phyloP scores from a whole-genome alignment of 2,113 vertebrate species.

The Alectura lathami region DNA sequence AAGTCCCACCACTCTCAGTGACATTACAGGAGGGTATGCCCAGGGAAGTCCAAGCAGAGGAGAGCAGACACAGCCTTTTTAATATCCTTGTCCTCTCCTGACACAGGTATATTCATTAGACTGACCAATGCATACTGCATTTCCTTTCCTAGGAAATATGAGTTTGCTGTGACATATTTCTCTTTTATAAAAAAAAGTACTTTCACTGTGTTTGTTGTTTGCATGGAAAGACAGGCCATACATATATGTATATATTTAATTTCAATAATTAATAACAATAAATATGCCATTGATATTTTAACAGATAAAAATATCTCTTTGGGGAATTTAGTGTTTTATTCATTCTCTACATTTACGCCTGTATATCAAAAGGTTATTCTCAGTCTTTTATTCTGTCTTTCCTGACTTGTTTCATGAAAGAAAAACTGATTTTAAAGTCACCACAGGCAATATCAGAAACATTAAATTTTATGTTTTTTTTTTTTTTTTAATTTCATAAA shows the following conservation, averaged over 20 bases:
- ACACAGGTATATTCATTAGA: neutral
- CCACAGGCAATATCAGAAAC: neutral
- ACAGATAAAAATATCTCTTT: neutral
- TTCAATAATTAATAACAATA: no score
- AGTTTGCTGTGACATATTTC: neutral
- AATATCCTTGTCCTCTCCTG: neutral
- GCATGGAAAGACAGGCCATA: neutral
- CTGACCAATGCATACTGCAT: neutral
- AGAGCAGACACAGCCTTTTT: neutral
- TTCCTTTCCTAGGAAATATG: neutral
- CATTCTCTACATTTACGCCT: neutral
- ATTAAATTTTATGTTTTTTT: no score
- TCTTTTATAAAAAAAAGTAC: neutral
- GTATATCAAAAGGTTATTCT: neutral
- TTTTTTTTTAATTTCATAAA: no score
- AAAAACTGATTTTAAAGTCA: neutral
- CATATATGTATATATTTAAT: no score
- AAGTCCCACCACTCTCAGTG: neutral
- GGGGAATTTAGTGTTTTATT: neutral
- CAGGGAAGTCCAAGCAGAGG: neutral
- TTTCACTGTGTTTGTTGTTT: neutral
- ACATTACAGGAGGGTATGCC: neutral
- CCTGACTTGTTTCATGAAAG: neutral
- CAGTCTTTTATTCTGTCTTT: neutral
- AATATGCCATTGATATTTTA: neutral